Evolutionary conservation across 2,797 vertebrate species (phyloP), one percentile per base, ranked within the genome.

Genomic region (Sebastes hubbsi): DNA sequence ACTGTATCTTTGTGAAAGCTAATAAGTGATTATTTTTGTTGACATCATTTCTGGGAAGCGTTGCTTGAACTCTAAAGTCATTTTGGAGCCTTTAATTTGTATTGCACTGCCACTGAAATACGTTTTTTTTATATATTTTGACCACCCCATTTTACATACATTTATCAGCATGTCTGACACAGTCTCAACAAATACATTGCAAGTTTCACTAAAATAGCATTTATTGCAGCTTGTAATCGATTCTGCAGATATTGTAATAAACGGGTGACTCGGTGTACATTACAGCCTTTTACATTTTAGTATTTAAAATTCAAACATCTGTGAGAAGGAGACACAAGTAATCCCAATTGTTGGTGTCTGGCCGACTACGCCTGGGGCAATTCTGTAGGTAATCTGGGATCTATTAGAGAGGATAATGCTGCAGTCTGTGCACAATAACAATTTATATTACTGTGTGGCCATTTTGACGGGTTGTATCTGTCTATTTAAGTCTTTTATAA

Each of bases 341-440:
- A 71, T 64, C 27, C 42, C 54, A 70, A 9, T 34, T 24, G 8
- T 70, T 74, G 46, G 34, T 32, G 62, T 68, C 34, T 65, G 6
- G 13, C 54, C 70, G 81, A 75, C 42, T 71, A 32, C 46, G 42
- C 70, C 65, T 73, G 30, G 52, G 64, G 46, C 42, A 65, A 30
- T 75, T 29, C 70, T 73, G 49, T 55, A 20, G 30, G 46, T 66
- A 65, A 75, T 80, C 55, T 72, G 49, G 72, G 49, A 65, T 79
- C 2, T 68, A 22, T 75, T 77, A 27, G 46, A 49, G 49, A 63
- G 59, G 32, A 67, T 69, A 55, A 81, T 79, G 16, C 24, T 34
- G 20, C 52, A 49, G 46, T 30, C 18, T 20, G 56, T 52, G 59
- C 36, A 58, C 34, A 67, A 8, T 59, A 55, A 55, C 13, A 30